Evolutionary conservation across 2,888 invertebrate genomes (phyloP).

Genomic region (Hetaerina titia): DNA sequence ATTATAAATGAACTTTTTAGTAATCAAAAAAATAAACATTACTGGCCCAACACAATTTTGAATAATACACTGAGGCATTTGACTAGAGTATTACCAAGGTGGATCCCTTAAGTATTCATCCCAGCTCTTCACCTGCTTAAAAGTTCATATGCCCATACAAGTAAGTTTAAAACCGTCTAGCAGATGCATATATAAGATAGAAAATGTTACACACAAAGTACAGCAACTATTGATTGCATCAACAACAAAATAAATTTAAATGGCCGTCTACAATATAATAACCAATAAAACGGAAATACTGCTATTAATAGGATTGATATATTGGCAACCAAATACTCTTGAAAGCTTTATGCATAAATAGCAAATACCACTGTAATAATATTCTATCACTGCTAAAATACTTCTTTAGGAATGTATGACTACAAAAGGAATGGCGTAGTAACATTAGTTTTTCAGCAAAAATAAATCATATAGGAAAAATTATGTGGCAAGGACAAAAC

Average conservation of each 20-base stretch:
- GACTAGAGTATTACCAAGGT: neutral
- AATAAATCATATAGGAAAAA: neutral
- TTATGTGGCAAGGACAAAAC: neutral
- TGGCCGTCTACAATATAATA: too few relatives aligned
- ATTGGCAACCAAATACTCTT: too few relatives aligned
- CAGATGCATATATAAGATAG: too few relatives aligned
- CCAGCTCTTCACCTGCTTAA: too few relatives aligned
- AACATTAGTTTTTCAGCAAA: neutral
- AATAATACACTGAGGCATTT: neutral
- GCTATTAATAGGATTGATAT: too few relatives aligned
- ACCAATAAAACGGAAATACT: too few relatives aligned
- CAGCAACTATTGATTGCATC: too few relatives aligned
- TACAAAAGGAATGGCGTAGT: neutral
- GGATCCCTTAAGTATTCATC: neutral
- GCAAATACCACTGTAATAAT: neutral
- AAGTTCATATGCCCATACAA: too few relatives aligned
- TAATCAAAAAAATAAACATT: neutral
- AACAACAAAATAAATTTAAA: too few relatives aligned
- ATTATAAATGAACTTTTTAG: neutral
- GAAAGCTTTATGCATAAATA: neutral
- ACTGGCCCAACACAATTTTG: neutral
- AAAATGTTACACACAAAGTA: too few relatives aligned
- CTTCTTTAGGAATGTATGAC: neutral
- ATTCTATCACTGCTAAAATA: neutral
- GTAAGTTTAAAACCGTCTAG: too few relatives aligned